Evolutionary conservation across 1,140 invertebrate species (phyloP).

Genomic region (Drosophila lacteicornis): DNA sequence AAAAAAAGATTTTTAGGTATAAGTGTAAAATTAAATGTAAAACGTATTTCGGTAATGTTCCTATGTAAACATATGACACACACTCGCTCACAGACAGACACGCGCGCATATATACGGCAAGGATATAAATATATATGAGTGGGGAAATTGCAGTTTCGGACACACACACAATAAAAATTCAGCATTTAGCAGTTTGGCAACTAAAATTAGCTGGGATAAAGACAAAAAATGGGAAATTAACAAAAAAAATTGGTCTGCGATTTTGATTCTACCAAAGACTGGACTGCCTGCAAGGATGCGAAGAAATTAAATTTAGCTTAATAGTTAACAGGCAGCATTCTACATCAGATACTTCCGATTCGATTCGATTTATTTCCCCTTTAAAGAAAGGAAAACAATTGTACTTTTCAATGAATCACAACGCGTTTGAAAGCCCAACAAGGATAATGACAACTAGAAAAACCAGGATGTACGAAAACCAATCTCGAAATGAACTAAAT

Average conservation of each 20-base stretch:
- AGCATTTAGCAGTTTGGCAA: conserved; percentile 72
- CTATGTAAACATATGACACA: conserved; percentile 76
- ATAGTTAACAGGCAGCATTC: conserved; percentile 85
- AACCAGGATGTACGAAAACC: conserved; percentile 49
- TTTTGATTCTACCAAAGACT: conserved; percentile 19
- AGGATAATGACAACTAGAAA: conserved; percentile 57
- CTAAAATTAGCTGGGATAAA: conserved; percentile 27
- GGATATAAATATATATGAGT: conserved; percentile 47
- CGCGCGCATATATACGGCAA: conserved; percentile 43
- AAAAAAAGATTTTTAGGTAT: conserved; percentile 71
- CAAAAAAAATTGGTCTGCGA: conserved; percentile 36
- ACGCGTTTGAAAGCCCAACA: conserved; percentile 67
- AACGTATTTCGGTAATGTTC: conserved; percentile 85
- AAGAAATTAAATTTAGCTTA: conserved; percentile 36
- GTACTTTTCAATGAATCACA: conserved; percentile 72
- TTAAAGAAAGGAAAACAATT: conserved; percentile 54
- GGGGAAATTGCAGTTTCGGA: conserved; percentile 62
- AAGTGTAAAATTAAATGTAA: conserved; percentile 82
- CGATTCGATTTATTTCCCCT: conserved; percentile 25
- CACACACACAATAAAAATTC: conserved; percentile 59
- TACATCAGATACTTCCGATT: conserved; percentile 47
- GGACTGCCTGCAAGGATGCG: conserved; percentile 36
- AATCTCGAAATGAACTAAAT: conserved; percentile 61
- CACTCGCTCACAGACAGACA: conserved; percentile 31
- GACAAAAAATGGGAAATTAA: conserved; percentile 22